Conservation (phyloP, 2,113 vertebrate genomes). For the Elgaria multicarinata region DNA sequence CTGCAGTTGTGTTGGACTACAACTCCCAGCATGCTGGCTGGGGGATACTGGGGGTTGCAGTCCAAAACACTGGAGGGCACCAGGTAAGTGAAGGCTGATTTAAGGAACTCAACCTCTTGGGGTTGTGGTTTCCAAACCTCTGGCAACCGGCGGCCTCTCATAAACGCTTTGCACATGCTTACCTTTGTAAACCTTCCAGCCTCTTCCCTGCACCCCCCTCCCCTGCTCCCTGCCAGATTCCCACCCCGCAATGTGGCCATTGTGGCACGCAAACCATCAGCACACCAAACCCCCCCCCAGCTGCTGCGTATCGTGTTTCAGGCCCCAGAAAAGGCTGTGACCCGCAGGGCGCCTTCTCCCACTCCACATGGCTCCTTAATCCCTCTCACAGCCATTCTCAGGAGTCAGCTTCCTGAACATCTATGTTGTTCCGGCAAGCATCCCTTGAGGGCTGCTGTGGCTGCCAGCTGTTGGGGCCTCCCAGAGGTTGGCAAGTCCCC, state of each 20-base stretch:
- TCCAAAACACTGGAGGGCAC: background rate
- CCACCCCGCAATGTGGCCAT: background rate
- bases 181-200: background rate
- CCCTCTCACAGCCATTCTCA: background rate
- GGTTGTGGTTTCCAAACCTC: background rate
- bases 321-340: background rate
- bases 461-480: background rate
- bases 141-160: background rate
- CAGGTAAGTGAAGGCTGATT: too few relatives aligned
- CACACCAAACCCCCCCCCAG: background rate
- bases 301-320: slow-evolving; percentile 1
- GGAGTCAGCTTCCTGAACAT: background rate
- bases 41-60: background rate
- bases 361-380: background rate
- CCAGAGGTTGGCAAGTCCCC: background rate
- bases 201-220: too few relatives aligned
- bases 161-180: background rate
- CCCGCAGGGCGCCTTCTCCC: background rate
- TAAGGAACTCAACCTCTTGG: too few relatives aligned
- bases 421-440: background rate
- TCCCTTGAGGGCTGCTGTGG: background rate
- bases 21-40: too few relatives aligned
- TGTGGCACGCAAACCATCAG: background rate
- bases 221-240: background rate
- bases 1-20: too few relatives aligned